Evolutionary conservation across 2,113 vertebrate genomes (phyloP).

Genomic region (Merops nubicus): DNA sequence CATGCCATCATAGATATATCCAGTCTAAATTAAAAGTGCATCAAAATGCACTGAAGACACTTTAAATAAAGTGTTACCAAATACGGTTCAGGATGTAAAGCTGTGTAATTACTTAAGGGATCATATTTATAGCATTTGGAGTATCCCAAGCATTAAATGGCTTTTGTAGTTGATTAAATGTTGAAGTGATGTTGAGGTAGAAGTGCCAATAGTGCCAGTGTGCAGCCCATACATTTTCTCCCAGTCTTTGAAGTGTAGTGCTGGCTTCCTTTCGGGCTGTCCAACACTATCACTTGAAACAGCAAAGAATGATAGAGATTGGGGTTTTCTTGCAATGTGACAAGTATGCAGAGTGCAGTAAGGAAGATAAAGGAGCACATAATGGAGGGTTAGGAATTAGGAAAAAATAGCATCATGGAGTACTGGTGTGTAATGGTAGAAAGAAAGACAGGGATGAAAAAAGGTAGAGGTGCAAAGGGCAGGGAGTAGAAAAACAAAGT

Average conservation of each 20-base stretch:
- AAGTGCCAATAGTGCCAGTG: not conserved
- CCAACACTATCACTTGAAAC: not conserved
- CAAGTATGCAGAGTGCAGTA: not conserved
- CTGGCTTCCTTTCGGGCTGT: not conserved
- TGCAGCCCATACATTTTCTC: not conserved
- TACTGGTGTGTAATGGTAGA: not conserved
- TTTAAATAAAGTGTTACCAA: slow-evolving; percentile 58
- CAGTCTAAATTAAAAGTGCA: slow-evolving; percentile 54
- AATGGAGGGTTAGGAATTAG: not conserved
- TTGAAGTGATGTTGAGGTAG: slow-evolving; percentile 38
- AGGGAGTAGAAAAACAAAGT: not conserved
- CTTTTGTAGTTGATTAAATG: slow-evolving; percentile 60
- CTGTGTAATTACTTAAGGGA: slow-evolving; percentile 58
- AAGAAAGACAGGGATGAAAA: not conserved
- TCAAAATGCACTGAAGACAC: not conserved
- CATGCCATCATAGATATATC: not conserved
- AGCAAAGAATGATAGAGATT: not conserved
- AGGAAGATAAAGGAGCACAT: not conserved
- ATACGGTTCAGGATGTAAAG: slow-evolving; percentile 59
- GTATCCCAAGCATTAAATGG: slow-evolving; percentile 55
- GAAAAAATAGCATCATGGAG: not conserved
- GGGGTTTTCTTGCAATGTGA: not conserved
- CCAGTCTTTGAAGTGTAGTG: not conserved
- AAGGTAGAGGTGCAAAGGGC: not conserved
- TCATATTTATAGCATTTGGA: slow-evolving; percentile 49